Percentiles rank a stretch among this genome's conserved stretches.
These are phyloP conservation scores for Drosophila nigromelanica DNA, from an alignment of 1,140 invertebrate genomes.

Conservation along the genomic window DNA sequence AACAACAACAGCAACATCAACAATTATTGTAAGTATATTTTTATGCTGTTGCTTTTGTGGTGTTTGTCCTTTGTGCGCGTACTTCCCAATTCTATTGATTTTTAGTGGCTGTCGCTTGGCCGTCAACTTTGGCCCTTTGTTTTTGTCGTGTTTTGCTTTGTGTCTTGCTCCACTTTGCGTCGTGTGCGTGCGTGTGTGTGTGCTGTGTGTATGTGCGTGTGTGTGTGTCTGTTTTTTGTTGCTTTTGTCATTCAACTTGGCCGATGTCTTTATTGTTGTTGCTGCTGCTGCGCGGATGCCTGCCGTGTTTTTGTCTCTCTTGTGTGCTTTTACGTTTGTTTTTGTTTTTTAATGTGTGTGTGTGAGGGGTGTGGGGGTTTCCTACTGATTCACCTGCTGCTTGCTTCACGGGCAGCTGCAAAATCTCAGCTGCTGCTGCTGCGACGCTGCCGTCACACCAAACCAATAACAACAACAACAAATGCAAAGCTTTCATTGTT, in stretches of 20 bases:
- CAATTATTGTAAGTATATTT: slow-evolving; percentile 60
- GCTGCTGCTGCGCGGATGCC: slow-evolving; percentile 1
- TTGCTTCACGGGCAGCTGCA: slow-evolving; percentile 34
- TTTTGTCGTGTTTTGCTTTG: slow-evolving; percentile 48
- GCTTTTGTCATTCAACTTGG: slow-evolving; percentile 48
- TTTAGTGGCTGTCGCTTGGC: slow-evolving; percentile 31
- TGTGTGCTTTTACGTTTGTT: slow-evolving; percentile 5
- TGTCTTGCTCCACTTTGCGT: slow-evolving; percentile 40
- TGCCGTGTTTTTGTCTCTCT: slow-evolving; percentile 6
- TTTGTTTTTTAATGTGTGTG: not conserved
- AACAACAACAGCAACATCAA: slow-evolving; percentile 31
- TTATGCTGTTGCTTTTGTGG: slow-evolving; percentile 40
- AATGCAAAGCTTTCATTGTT: slow-evolving; percentile 26
- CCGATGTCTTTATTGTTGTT: slow-evolving; percentile 36
- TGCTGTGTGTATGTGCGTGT: not conserved
- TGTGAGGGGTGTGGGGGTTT: not conserved
- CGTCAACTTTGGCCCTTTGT: slow-evolving; percentile 43
- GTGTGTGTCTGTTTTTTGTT: slow-evolving; percentile 22
- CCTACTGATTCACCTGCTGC: slow-evolving; percentile 46
- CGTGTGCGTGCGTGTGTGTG: slow-evolving; percentile 8
- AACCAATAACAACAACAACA: slow-evolving; percentile 17
- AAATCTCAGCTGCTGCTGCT: slow-evolving; percentile 47
- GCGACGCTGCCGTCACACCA: slow-evolving; percentile 1
- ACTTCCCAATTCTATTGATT: slow-evolving; percentile 45
- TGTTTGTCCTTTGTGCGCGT: slow-evolving; percentile 33